phyloP scores from a whole-genome alignment of 2,888 invertebrate genomes.

The Volucella bombylans region DNA sequence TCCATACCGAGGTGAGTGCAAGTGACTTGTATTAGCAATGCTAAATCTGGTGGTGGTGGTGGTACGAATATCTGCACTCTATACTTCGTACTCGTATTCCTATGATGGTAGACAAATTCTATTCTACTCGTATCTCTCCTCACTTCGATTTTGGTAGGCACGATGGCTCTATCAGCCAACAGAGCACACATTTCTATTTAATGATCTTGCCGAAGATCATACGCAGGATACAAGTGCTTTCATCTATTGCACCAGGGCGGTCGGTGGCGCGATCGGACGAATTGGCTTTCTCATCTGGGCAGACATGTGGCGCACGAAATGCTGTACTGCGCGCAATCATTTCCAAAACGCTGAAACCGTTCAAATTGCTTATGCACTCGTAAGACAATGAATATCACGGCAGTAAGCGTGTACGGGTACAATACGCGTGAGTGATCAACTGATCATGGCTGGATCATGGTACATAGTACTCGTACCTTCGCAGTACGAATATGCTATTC shows the following conservation, averaged over 20 bases:
- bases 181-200: slow-evolving; percentile 19
- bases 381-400: slow-evolving; percentile 66
- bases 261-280: background rate
- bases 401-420: slow-evolving; percentile 9
- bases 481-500: background rate
- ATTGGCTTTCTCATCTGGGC: slow-evolving; percentile 15
- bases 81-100: slow-evolving; percentile 4
- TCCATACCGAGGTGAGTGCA: background rate
- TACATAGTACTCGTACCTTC: no score
- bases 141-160: slow-evolving; percentile 34
- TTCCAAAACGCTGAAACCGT: slow-evolving; percentile 46
- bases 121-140: slow-evolving; percentile 28
- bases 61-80: slow-evolving; percentile 5
- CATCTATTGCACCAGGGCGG: background rate
- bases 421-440: slow-evolving; percentile 51
- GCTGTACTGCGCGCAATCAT: slow-evolving; percentile 35
- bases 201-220: slow-evolving; percentile 28
- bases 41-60: background rate
- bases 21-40: background rate
- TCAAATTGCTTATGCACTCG: slow-evolving; percentile 60
- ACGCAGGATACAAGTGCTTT: slow-evolving; percentile 47
- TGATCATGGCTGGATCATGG: slow-evolving; percentile 31
- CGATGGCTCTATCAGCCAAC: slow-evolving; percentile 65
- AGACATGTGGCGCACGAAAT: slow-evolving; percentile 54
- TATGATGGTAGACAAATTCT: slow-evolving; percentile 44